These are phyloP conservation scores for Pogonocherus hispidulus DNA, from an alignment of 2,888 invertebrate species.

Conservation along the genomic window DNA sequence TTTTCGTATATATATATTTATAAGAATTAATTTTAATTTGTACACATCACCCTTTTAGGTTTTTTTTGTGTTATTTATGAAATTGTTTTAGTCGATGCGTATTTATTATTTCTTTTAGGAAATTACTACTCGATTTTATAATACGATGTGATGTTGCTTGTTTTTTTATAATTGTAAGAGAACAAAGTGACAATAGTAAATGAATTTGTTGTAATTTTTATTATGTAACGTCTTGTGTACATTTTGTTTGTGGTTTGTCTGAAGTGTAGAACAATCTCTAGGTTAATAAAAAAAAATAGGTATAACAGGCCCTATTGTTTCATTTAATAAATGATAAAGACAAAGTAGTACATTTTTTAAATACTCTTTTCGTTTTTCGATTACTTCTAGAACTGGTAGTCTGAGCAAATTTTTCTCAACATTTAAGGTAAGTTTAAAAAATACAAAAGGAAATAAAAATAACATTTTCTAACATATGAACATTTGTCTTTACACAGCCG, in stretches of 20 bases:
- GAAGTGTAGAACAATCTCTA: slow-evolving; percentile 50
- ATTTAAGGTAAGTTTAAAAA: too few species aligned
- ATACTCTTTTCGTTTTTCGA: too few species aligned
- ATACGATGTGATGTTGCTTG: slow-evolving; percentile 17
- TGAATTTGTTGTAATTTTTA: slow-evolving; percentile 22
- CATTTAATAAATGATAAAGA: not conserved
- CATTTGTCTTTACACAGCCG: too few species aligned
- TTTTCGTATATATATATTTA: slow-evolving; percentile 24
- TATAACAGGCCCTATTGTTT: slow-evolving; percentile 10
- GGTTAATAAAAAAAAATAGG: slow-evolving; percentile 44
- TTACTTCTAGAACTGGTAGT: too few species aligned
- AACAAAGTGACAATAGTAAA: slow-evolving; percentile 24
- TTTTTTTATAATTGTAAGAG: slow-evolving; percentile 12
- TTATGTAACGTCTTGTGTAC: slow-evolving; percentile 25
- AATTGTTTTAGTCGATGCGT: not conserved
- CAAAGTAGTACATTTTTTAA: too few species aligned
- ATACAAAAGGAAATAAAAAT: too few species aligned
- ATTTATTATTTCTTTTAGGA: slow-evolving; percentile 21
- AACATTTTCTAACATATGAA: too few species aligned
- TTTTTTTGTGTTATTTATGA: slow-evolving; percentile 6
- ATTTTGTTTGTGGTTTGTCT: slow-evolving; percentile 46
- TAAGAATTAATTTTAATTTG: slow-evolving; percentile 27
- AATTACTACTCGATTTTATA: slow-evolving; percentile 20
- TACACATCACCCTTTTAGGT: slow-evolving; percentile 22
- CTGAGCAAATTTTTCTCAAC: too few species aligned